Percentiles rank a stretch among this genome's conserved stretches.
Conservation (phyloP, 2,113 vertebrate genomes). For the Dipodomys ordii region DNA sequence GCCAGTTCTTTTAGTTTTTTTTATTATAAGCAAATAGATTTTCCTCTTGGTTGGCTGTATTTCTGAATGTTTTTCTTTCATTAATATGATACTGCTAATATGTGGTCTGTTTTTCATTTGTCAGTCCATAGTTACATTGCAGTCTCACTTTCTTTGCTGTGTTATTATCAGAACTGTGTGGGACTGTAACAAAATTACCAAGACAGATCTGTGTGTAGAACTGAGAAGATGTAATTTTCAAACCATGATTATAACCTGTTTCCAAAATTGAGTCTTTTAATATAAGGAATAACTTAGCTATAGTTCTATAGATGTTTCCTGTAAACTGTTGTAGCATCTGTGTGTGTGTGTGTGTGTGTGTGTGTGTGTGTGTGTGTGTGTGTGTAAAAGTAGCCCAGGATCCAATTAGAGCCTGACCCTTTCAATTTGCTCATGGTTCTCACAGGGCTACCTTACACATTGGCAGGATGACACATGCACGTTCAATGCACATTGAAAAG, state of each 20-base stretch:
- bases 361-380: background rate
- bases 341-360: constrained; percentile 54
- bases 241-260: constrained; percentile 63
- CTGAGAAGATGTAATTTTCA: constrained; percentile 70
- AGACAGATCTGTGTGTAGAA: constrained; percentile 16
- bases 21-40: constrained; percentile 50
- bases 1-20: constrained; percentile 50
- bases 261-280: constrained; percentile 73
- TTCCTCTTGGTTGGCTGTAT: background rate
- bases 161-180: constrained; percentile 67
- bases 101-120: constrained; percentile 72
- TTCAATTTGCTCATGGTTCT: background rate
- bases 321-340: constrained; percentile 52
- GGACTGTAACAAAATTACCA: constrained; percentile 69
- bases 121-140: constrained; percentile 58
- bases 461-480: background rate
- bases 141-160: constrained; percentile 76
- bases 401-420: constrained; percentile 56
- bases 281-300: constrained; percentile 59
- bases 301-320: constrained; percentile 33
- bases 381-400: constrained; percentile 7
- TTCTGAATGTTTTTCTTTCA: constrained; percentile 66
- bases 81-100: constrained; percentile 43
- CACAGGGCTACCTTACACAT: background rate
- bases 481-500: background rate